Conservation (phyloP, 2,888 invertebrate species). For the Acrobasis repandana region DNA sequence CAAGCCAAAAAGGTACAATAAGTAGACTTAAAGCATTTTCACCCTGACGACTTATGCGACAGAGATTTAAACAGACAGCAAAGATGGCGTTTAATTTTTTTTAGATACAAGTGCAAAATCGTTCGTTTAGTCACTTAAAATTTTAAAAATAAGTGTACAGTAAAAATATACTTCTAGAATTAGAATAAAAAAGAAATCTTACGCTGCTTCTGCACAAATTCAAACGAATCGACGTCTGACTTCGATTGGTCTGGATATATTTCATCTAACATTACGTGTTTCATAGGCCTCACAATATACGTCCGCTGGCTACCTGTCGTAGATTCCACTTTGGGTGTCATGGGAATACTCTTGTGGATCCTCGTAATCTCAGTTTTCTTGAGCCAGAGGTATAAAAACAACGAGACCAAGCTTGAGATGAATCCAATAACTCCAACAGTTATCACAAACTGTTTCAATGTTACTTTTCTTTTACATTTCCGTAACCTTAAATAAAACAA, state of each 20-base stretch:
- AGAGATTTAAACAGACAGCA: too few species aligned
- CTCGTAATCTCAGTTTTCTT: slow-evolving; percentile 13
- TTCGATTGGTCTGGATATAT: slow-evolving; percentile 42
- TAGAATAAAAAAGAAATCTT: slow-evolving; percentile 23
- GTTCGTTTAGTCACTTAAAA: too few species aligned
- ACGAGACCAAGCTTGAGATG: slow-evolving; percentile 43
- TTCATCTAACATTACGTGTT: slow-evolving; percentile 50
- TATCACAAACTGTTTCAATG: slow-evolving; percentile 51
- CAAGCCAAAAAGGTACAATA: too few species aligned
- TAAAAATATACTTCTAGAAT: too few species aligned
- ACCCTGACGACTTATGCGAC: too few species aligned
- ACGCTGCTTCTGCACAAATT: slow-evolving; percentile 46
- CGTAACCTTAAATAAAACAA: slow-evolving; percentile 51
- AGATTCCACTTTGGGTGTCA: neutral
- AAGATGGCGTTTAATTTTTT: too few species aligned
- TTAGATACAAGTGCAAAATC: too few species aligned
- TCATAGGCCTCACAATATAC: slow-evolving; percentile 42
- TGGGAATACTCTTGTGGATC: neutral
- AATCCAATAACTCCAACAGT: slow-evolving; percentile 38
- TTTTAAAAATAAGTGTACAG: too few species aligned
- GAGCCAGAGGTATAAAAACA: slow-evolving; percentile 50
- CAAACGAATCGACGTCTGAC: slow-evolving; percentile 43
- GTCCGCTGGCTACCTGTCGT: neutral
- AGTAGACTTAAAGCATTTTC: too few species aligned
- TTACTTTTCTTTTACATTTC: slow-evolving; percentile 46